phyloP scores from a whole-genome alignment of 2,797 vertebrate genomes.

The Peromyscus attwateri region DNA sequence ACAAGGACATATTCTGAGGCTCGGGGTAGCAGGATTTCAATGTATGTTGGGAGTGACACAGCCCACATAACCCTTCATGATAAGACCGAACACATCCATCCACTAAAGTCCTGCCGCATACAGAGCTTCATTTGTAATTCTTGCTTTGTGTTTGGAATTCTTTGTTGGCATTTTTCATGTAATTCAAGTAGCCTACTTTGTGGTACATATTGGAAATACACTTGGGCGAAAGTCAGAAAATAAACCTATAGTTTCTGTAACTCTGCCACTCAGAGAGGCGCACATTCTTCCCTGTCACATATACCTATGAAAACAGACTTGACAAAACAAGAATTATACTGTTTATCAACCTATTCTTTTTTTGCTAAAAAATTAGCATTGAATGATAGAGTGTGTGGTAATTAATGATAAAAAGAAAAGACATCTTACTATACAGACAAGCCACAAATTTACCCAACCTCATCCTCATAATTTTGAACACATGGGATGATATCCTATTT shows the following conservation, averaged over 20 bases:
- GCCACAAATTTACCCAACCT: not conserved
- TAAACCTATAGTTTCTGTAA: not conserved
- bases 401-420: not conserved
- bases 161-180: rapidly evolving
- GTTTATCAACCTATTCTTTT: not conserved
- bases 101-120: rapidly evolving
- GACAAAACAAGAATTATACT: not conserved
- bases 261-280: not conserved
- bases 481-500: not conserved
- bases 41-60: not conserved
- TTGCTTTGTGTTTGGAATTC: not conserved
- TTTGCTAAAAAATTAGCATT: not conserved
- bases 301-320: not conserved
- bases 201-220: not conserved
- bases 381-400: not conserved
- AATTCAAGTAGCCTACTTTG: not conserved
- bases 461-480: not conserved
- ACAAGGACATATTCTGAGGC: not conserved
- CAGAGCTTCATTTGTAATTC: too few relatives aligned
- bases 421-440: not conserved
- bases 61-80: rapidly evolving
- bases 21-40: not conserved
- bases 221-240: not conserved
- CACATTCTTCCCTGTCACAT: rapidly evolving
- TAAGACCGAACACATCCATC: rapidly evolving